Conservation (phyloP, 2,113 vertebrate species). For the Onychostruthus taczanowskii region DNA sequence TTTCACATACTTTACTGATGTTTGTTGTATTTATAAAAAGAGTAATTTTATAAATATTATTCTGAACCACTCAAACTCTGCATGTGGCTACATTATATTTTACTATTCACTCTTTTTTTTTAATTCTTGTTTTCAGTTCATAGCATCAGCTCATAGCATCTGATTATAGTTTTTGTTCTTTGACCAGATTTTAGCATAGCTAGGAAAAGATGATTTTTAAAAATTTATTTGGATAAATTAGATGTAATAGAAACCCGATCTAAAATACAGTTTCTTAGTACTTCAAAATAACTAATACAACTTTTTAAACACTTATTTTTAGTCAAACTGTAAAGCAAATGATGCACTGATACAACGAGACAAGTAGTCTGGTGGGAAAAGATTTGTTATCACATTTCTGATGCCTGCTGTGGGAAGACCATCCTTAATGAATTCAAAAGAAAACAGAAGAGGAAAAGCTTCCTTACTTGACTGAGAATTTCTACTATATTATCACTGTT, state of each 20-base stretch:
- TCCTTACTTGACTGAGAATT: neutral
- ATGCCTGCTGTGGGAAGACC: neutral
- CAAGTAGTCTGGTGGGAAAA: neutral
- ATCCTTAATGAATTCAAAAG: neutral
- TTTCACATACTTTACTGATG: neutral
- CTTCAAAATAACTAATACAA: neutral
- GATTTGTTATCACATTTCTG: neutral
- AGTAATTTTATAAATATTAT: neutral
- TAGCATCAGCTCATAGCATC: neutral
- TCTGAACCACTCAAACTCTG: neutral
- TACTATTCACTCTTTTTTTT: neutral
- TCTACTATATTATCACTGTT: neutral
- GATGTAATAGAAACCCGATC: neutral
- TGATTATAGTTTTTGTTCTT: neutral
- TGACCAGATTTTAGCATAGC: neutral
- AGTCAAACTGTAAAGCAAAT: neutral
- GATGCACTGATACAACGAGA: neutral
- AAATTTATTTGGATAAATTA: neutral
- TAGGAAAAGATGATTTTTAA: neutral
- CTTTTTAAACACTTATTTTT: neutral
- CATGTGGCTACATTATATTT: neutral
- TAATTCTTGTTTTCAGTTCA: neutral
- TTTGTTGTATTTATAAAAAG: neutral
- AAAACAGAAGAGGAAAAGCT: neutral
- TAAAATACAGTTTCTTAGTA: neutral